Conservation (phyloP, 1,140 invertebrate genomes). For the Neocloeon triangulifer region DNA sequence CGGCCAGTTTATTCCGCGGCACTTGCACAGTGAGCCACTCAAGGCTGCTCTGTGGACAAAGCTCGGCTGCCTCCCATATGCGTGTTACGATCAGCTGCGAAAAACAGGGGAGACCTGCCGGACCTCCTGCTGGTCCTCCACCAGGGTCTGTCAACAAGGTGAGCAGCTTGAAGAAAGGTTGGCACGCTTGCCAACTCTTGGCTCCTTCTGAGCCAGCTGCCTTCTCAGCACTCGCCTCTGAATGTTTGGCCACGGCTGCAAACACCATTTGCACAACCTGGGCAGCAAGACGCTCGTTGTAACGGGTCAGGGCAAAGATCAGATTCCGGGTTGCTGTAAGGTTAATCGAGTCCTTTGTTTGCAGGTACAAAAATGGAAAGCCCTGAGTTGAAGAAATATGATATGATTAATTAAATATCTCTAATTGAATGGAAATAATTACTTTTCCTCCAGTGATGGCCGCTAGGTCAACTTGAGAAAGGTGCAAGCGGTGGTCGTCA, state of each 20-base stretch:
- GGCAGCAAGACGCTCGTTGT: constrained; percentile 66
- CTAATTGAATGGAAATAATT: constrained; percentile 8
- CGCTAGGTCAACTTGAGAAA: constrained; percentile 55
- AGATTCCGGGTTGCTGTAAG: constrained; percentile 78
- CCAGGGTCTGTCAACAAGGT: constrained; percentile 49
- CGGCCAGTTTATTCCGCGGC: constrained; percentile 68
- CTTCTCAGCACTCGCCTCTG: constrained; percentile 34
- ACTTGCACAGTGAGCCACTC: constrained; percentile 77
- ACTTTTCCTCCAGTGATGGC: constrained; percentile 69
- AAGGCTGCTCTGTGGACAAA: constrained; percentile 68
- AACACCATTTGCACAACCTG: constrained; percentile 76
- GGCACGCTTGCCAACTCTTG: constrained; percentile 29
- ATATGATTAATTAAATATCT: constrained; percentile 3
- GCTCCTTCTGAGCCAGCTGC: not conserved
- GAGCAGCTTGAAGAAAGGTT: constrained; percentile 78
- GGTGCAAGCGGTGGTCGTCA: constrained; percentile 43
- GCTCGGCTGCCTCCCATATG: constrained; percentile 77
- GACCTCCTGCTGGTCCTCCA: constrained; percentile 23
- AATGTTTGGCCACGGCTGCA: constrained; percentile 67
- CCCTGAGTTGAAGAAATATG: constrained; percentile 29
- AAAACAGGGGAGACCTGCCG: constrained; percentile 64
- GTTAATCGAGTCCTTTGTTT: constrained; percentile 82
- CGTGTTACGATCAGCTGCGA: constrained; percentile 65
- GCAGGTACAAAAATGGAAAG: constrained; percentile 82
- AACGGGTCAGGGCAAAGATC: constrained; percentile 74